Conservation (phyloP, 1,140 invertebrate genomes). For the Zelostemma sp. region DNA sequence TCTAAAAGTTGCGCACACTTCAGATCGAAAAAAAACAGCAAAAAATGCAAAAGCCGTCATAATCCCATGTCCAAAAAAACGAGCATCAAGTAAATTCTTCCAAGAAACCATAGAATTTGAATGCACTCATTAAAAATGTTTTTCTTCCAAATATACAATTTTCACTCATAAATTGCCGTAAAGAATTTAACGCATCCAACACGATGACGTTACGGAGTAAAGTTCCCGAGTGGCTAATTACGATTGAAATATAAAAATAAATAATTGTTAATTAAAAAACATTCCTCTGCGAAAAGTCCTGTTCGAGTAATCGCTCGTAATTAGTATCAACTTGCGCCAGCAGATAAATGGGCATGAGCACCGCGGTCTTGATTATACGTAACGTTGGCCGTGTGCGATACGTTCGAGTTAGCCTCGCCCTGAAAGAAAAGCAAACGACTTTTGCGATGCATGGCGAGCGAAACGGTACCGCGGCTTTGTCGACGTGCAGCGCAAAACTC, state of each 20-base stretch:
- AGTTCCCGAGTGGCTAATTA: neutral
- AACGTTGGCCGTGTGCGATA: neutral
- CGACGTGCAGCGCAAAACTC: constrained; percentile 21
- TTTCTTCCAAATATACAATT: no score
- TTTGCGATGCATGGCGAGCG: constrained; percentile 35
- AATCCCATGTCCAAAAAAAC: no score
- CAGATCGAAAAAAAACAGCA: no score
- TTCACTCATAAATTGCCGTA: no score
- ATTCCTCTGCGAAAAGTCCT: neutral
- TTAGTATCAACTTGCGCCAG: neutral
- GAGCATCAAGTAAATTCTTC: no score
- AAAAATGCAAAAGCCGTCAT: no score
- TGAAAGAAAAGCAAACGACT: constrained; percentile 15
- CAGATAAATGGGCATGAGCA: neutral
- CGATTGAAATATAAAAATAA: neutral
- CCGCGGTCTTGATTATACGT: neutral
- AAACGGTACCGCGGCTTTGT: constrained; percentile 37
- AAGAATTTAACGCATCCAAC: no score
- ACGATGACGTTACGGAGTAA: no score
- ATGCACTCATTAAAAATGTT: no score
- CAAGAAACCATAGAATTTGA: no score
- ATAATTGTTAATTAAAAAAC: constrained; percentile 2
- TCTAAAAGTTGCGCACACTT: no score
- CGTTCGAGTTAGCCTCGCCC: constrained; percentile 2
- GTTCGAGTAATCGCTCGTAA: neutral